Percentiles rank a stretch among this genome's conserved stretches.
These are phyloP conservation scores for Monoplex corrugatus DNA, from an alignment of 2,888 invertebrate species.

Conservation along the genomic window DNA sequence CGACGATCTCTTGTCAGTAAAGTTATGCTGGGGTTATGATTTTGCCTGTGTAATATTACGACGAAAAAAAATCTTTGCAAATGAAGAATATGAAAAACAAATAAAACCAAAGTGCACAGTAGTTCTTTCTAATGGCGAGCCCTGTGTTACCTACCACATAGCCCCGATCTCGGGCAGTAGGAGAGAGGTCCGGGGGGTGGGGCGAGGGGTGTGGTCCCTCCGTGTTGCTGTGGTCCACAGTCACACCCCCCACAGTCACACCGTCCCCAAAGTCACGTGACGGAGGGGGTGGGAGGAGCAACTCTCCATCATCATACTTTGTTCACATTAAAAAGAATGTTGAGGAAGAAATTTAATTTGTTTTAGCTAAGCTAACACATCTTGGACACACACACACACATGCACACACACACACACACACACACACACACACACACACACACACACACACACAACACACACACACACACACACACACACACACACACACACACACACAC, in stretches of 20 bases:
- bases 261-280: conserved; percentile 61
- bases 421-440: neutral
- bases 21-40: too few species aligned
- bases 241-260: conserved; percentile 35
- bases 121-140: too few species aligned
- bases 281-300: conserved; percentile 66
- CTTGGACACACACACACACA: neutral
- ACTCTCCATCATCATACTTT: conserved; percentile 63
- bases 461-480: neutral
- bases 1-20: too few species aligned
- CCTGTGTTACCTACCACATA: conserved; percentile 61
- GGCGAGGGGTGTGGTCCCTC: neutral
- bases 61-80: too few species aligned
- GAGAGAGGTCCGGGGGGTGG: conserved; percentile 9
- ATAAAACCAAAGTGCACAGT: too few species aligned
- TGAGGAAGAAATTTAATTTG: too few species aligned
- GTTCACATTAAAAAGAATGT: too few species aligned
- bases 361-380: too few species aligned
- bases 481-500: conserved; percentile 3
- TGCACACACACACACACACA: neutral
- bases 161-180: conserved; percentile 56
- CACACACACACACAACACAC: neutral
- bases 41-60: too few species aligned
- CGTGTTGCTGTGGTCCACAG: conserved; percentile 10
- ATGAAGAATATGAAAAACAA: too few species aligned